Base-by-base conservation (phyloP, 2,888 invertebrate genomes). In the Parnassius apollo region DNA sequence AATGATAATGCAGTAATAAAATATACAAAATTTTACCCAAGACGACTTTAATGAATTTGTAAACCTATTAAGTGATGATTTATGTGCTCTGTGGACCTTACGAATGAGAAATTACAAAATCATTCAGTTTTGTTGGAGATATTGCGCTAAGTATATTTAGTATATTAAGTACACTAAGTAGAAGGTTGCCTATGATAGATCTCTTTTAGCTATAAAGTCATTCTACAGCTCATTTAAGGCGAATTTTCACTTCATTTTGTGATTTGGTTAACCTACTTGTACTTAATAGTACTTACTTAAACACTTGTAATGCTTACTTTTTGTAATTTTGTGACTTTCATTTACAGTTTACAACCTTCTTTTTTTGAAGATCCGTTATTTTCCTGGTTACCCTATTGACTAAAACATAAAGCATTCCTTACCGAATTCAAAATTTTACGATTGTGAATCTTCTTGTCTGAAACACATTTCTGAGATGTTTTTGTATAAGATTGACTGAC, bases 341-440 rank as follows among this genome's bases (percentile, higher is more conserved):
- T 18, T 18, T 18, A 18, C 18, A 18, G 1, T 18, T 18, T 8
- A 35, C 25, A 25, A 25, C 25, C 25, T 25, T 25, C 25, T 4
- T 3, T 25, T 25, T 25, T 25, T 9, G 13, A 10, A 48, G 25
- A 35, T 7, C 35, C 35, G 4, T 35, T 35, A 35, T 25, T 42
- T 58, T 59, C 45, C 66, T 70, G 67, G 75, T 67, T 69, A 69
- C 68, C 62, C 66, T 68, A 71, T 59, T 59, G 61, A 65, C 59
- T 62, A 49, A 66, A 62, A 65, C 72, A 71, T 69, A 73, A 74
- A 73, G 74, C 71, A 77, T 77, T 76, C 74, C 68, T 69, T 51
- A 55, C 60, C 60, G 65, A 69, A 73, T 71, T 69, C 69, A 65
- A 52, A 65, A 71, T 65, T 76, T 77, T 76, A 77, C 70, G 72